Evolutionary conservation across 2,113 vertebrate species (phyloP).

Genomic region (Amia ocellicauda): DNA sequence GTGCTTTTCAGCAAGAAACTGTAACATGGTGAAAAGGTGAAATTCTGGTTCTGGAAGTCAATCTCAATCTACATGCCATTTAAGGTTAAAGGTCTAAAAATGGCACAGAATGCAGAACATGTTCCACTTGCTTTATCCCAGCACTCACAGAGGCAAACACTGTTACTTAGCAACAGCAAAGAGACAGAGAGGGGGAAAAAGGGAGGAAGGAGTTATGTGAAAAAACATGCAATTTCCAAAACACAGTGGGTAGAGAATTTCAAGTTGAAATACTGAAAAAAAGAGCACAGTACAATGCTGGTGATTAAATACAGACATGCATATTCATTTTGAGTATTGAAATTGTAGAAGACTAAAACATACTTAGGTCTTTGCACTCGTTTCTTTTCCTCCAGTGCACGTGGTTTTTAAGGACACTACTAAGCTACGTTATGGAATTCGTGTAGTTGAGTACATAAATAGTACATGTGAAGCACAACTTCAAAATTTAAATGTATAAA

Average conservation of each 20-base stretch:
- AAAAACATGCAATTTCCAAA: neutral
- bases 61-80: too few species aligned
- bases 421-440: too few species aligned
- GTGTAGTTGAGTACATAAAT: too few species aligned
- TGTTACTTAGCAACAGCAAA: conserved; percentile 15
- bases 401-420: too few species aligned
- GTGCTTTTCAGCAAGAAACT: too few species aligned
- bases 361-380: too few species aligned
- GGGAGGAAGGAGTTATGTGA: neutral
- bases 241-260: neutral
- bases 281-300: neutral
- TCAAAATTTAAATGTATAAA: too few species aligned
- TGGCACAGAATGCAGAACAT: neutral
- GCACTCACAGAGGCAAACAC: neutral
- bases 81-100: neutral
- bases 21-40: too few species aligned
- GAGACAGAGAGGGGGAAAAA: neutral
- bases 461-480: too few species aligned
- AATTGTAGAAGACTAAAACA: conserved; percentile 17
- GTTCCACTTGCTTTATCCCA: neutral
- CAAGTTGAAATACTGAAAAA: neutral
- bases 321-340: neutral
- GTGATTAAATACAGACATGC: neutral
- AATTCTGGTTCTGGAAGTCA: too few species aligned
- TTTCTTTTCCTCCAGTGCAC: too few species aligned